Evolutionary conservation across 2,113 vertebrate genomes (phyloP), one percentile per base, ranked within the genome.

Genomic region (Edolisoma coerulescens): DNA sequence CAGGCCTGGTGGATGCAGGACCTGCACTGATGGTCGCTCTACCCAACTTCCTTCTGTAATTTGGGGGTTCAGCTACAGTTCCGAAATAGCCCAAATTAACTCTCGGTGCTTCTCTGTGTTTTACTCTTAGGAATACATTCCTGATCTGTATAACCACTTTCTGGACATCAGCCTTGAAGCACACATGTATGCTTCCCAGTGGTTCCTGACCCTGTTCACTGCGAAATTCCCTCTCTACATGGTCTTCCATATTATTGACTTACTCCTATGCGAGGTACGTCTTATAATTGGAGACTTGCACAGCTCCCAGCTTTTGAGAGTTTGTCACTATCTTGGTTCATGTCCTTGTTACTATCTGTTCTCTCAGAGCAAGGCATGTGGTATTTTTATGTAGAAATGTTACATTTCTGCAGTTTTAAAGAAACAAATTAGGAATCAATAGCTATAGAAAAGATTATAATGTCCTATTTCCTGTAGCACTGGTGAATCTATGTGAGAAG

Each of bases 171-270:
- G 99, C 96, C 98, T 99, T 81, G 99, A 99, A 97, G 99, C 99
- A 6, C 99, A 99, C 93, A 99, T 99, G 99, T 99, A 99, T 33
- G 99, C 99, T 75, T 99, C 99, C 83, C 99, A 99, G 97, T 99
- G 99, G 99, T 99, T 99, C 97, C 99, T 99, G 80, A 99, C 99
- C 0, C 98, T 99, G 84, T 99, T 99, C 97, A 99, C 99, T 54
- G 99, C 99, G 87, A 99, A 99, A 91, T 99, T 99, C 95, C 99
- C 99, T 77, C 99, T 99, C 91, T 99, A 99, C 98, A 99, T 99
- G 99, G 99, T 99, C 98, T 99, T 99, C 98, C 99, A 99, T 87
- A 99, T 99, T 98, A 99, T 99, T 41, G 99, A 99, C 97, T 98
- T 99, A 94, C 98, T 99, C 47, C 97, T 99, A 4, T 99, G 99